Base-by-base conservation (phyloP, 1,140 invertebrate genomes). In the Heliconius himera region DNA sequence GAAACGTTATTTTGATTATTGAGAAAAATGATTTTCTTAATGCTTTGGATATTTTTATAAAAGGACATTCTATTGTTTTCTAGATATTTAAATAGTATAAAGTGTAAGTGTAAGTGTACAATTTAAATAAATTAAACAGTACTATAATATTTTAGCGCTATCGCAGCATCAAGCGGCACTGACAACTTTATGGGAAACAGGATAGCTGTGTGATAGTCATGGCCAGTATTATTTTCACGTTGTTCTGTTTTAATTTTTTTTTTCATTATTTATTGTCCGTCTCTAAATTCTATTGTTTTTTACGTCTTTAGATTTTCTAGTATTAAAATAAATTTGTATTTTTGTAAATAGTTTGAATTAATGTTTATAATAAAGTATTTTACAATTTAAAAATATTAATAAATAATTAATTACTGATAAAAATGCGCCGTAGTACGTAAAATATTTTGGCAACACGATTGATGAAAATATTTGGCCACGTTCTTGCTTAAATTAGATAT, bases 111-210 rank as follows among this genome's bases (percentile, higher is more conserved):
- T 66, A 66, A 66, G 54, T 56, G n/a, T 20, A 78, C 8, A 78
- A 78, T 38, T 78, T 73, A 78, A 78, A 78, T 73, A 41, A 73
- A 78, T 73, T 78, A 73, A 78, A 78, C 38, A 73, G 76, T 70
- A 18, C 51, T 4, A 49, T 73, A 78, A 73, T 78, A 78, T 78
- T 73, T 78, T 73, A 78, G 71, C 71, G 72, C 76, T 78, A 78
- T 78, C 76, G 46, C 70, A 56, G 76, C 76, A 78, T 78, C 76
- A 78, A 70, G 49, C 76, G 71, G 36, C 76, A 60, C 70, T 38
- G 76, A 78, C 76, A 78, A 51, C 51, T 78, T 78, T 78, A 78
- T 78, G 76, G 76, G 76, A 72, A 60, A 73, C 76, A 78, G 76
- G 76, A 78, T 78, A 78, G 49, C 33, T 71, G 46, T 46, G 66